These are phyloP conservation scores for Aphidoletes aphidimyza DNA, from an alignment of 2,888 invertebrate species.

Conservation along the genomic window DNA sequence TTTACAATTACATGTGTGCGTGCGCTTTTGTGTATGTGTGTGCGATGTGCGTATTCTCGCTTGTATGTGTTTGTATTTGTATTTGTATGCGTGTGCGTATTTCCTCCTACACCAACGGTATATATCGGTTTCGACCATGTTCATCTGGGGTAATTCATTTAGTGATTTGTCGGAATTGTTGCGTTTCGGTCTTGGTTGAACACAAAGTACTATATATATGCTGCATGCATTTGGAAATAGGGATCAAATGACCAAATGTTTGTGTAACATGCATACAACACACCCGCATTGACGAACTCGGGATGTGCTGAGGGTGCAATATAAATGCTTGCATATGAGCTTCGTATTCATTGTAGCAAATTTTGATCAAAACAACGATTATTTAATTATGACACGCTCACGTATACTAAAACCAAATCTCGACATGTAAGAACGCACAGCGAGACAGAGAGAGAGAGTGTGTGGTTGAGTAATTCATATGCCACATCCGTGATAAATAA, in stretches of 20 bases:
- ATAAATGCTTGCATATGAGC: background rate
- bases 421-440: background rate
- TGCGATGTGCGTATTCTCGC: too few species aligned
- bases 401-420: background rate
- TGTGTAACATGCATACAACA: background rate
- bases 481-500: slow-evolving; percentile 35
- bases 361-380: slow-evolving; percentile 45
- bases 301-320: background rate
- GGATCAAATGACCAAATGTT: slow-evolving; percentile 26
- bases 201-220: background rate
- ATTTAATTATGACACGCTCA: slow-evolving; percentile 33
- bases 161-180: slow-evolving; percentile 5
- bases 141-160: slow-evolving; percentile 28
- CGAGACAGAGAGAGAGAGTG: background rate
- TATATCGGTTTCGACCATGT: too few species aligned
- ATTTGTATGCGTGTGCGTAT: too few species aligned
- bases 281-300: background rate
- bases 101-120: too few species aligned
- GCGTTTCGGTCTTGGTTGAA: background rate
- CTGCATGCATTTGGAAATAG: background rate
- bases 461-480: background rate
- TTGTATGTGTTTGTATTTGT: too few species aligned
- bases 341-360: background rate
- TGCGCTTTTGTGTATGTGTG: too few species aligned
- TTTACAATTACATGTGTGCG: too few species aligned